Percentiles rank a stretch among this genome's conserved stretches.
These are phyloP conservation scores for Desmophyllum pertusum DNA, from an alignment of 92 coral and sea anemone species.

Conservation along the genomic window DNA sequence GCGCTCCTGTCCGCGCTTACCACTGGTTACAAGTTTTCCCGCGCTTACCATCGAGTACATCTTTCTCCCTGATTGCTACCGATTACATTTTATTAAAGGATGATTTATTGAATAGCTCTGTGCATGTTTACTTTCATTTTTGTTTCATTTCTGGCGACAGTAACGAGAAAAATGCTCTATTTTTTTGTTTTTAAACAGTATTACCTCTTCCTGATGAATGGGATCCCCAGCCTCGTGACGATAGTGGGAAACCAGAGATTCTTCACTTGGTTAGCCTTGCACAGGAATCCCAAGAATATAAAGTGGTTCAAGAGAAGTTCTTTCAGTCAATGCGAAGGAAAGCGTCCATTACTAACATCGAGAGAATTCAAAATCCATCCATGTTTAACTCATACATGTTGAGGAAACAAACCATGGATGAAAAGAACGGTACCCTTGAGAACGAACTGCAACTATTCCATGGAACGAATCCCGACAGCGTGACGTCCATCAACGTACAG, in stretches of 20 bases:
- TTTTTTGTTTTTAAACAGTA: neutral
- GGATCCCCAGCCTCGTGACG: constrained; percentile 73
- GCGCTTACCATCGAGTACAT: neutral
- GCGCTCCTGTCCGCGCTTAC: neutral
- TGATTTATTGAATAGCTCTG: too few relatives aligned
- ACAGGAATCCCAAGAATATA: constrained; percentile 47
- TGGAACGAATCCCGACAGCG: constrained; percentile 56
- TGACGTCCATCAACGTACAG: constrained; percentile 46
- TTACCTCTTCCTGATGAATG: constrained; percentile 63
- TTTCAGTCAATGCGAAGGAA: neutral
- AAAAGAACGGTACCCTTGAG: constrained; percentile 52
- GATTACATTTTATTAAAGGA: too few relatives aligned
- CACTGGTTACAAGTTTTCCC: neutral
- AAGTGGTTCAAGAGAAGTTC: constrained; percentile 34
- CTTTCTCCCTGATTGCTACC: neutral
- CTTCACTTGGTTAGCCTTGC: constrained; percentile 56
- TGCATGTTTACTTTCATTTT: neutral
- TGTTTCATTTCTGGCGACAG: neutral
- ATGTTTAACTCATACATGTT: constrained; percentile 44
- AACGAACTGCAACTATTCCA: constrained; percentile 67
- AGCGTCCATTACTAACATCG: constrained; percentile 32
- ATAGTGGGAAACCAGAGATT: constrained; percentile 39
- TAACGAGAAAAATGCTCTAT: neutral
- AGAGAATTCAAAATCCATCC: constrained; percentile 73
- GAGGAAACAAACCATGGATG: constrained; percentile 69